A percentile compares a stretch with the other conserved stretches of the same genome.
These are phyloP conservation scores for Clarias pachynema DNA, from an alignment of 2,797 vertebrate genomes.

Conservation along the genomic window DNA sequence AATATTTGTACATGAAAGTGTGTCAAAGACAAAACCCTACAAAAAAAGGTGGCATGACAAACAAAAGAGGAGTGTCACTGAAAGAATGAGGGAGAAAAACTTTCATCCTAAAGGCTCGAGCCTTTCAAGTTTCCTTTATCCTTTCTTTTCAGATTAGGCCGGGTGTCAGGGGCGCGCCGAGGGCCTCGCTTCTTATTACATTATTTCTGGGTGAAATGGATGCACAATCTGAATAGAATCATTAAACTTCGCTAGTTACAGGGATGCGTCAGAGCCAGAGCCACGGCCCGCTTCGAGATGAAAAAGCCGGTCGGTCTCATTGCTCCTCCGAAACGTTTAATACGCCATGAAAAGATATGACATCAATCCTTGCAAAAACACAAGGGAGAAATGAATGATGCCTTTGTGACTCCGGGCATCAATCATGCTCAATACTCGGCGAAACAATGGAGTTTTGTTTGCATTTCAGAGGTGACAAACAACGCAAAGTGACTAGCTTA, in stretches of 20 bases:
- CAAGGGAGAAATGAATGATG: slow-evolving; percentile 93
- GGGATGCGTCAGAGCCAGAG: slow-evolving; percentile 70
- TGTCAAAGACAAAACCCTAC: slow-evolving; percentile 66
- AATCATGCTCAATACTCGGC: slow-evolving; percentile 87
- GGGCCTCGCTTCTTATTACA: slow-evolving; percentile 84
- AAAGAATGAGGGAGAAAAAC: slow-evolving; percentile 61
- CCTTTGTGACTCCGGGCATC: slow-evolving; percentile 95
- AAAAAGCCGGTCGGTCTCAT: slow-evolving; percentile 84
- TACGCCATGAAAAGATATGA: slow-evolving; percentile 99
- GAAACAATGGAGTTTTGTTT: slow-evolving; percentile 99
- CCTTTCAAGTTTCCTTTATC: slow-evolving; percentile 76
- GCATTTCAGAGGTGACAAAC: slow-evolving; percentile 98
- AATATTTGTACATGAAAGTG: slow-evolving; percentile 66
- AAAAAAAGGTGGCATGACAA: slow-evolving; percentile 72
- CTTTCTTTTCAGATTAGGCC: slow-evolving; percentile 74
- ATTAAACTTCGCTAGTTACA: slow-evolving; percentile 87
- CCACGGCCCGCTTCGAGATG: slow-evolving; percentile 78
- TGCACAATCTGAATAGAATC: slow-evolving; percentile 82
- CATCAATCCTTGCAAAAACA: slow-evolving; percentile 93
- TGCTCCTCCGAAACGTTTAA: slow-evolving; percentile 88
- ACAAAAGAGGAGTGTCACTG: slow-evolving; percentile 68
- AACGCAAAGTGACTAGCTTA: slow-evolving; percentile 96
- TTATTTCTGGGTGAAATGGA: slow-evolving; percentile 88
- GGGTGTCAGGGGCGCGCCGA: slow-evolving; percentile 75
- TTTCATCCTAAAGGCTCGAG: slow-evolving; percentile 71